phyloP scores from a whole-genome alignment of 2,888 invertebrate species.

The Xestoiulus laeticollis region DNA sequence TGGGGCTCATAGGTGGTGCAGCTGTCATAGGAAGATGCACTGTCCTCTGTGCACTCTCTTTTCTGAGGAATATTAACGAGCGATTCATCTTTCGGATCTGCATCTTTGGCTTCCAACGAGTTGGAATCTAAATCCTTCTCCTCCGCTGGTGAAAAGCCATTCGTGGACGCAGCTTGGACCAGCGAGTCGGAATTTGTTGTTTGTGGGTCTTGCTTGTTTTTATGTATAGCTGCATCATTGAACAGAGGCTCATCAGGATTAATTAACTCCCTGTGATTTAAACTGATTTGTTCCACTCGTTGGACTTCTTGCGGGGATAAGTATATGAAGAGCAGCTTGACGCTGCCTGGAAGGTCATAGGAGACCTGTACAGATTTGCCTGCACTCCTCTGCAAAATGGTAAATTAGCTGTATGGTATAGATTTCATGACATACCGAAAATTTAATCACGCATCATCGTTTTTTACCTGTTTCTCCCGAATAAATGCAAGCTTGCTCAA shows the following conservation, averaged over 20 bases:
- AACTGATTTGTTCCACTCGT: background rate
- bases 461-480: constrained; percentile 44
- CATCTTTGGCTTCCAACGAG: background rate
- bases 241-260: background rate
- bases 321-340: constrained; percentile 48
- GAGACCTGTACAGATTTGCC: constrained; percentile 15
- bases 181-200: background rate
- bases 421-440: background rate
- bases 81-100: background rate
- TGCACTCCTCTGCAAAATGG: background rate
- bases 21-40: background rate
- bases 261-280: background rate
- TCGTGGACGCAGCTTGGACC: background rate
- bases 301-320: constrained; percentile 32
- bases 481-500: constrained; percentile 51
- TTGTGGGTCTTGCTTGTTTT: background rate
- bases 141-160: background rate
- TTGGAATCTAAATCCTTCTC: background rate
- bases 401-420: no score
- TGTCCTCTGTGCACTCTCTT: background rate
- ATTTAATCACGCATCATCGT: background rate
- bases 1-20: background rate
- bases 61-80: background rate
- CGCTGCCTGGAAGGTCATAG: constrained; percentile 49
- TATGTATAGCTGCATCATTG: background rate